Evolutionary conservation across 1,140 invertebrate genomes (phyloP), one percentile per base, ranked within the genome.

Genomic region (Tachypleus tridentatus): DNA sequence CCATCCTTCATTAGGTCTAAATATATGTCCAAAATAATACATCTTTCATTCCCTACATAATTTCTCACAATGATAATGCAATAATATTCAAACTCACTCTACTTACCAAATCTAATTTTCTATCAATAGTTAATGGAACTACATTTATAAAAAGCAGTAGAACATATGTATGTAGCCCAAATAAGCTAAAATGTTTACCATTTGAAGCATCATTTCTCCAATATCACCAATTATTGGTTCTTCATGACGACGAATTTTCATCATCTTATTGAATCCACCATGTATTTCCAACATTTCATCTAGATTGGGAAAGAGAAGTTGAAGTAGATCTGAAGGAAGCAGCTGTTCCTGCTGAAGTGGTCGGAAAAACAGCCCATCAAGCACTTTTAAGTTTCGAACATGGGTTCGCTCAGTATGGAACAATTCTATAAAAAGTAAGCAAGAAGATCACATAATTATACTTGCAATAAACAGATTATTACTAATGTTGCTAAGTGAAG

Each of bases 341-440:
- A 83, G 77, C 71, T 81, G 77, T 57, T 74, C 73, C 51, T 75
- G 80, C 48, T 86, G 82, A 70, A 98, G 82, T 0, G 91, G 93
- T 58, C 84, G 84, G 71, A 91, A 88, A 80, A 98, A 98, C 62
- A 98, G 81, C 69, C 84, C 82, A 56, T 93, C 87, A n/a, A 98
- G 80, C 3, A 98, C 87, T 77, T 91, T 94, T 62, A 99, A 80
- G 74, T 93, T 94, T 59, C 93, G 85, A 52, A 98, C 91, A 80
- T 99, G 95, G 51, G 91, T 93, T 65, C 87, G 82, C 79, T 99
- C 97, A 3, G 96, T 98, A 74, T 96, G 89, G 77, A 98, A 95
- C 63, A 99, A 80, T 84, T 99, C 96, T 69, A 49, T 0, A 68
- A 62, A 64, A 11, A n/a, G n/a, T 54, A 54, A 54, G 7, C 53